Evolutionary conservation across 2,797 vertebrate species (phyloP), one percentile per base, ranked within the genome.

Genomic region (Aldrovandia affinis): DNA sequence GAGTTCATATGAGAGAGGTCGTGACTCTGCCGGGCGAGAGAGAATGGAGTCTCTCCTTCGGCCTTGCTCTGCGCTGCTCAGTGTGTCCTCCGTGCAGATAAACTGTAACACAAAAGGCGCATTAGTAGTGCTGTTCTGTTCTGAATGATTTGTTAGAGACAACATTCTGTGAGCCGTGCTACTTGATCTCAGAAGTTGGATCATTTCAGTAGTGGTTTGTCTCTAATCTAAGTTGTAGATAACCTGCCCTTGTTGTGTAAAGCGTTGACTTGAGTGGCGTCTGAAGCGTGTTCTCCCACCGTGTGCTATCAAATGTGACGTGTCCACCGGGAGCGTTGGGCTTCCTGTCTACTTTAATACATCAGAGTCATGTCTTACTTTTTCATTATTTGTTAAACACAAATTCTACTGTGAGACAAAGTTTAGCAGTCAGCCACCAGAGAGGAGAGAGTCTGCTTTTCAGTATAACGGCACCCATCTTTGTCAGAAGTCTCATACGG

Each of bases 241-340:
- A 86, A 81, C 89, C 87, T 90, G 9, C 86, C 83, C 55, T 2
- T n/a, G 15, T n/a, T 2, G 88, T 88, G 90, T 89, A 65, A 89
- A 91, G 92, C 89, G 52, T 92, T 94, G 93, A 93, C 91, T 87
- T 85, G 86, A 85, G 90, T 91, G 91, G 91, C 90, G 81, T 88
- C 84, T 91, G 92, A 94, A 78, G 91, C 90, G 85, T 86, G 88
- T 63, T 93, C 91, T 92, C 2, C 86, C 68, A 82, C 81, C 82
- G 63, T 83, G 85, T 83, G 73, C 86, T 89, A 94, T 96, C 89
- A 92, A 91, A 94, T 94, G 93, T 95, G 94, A 95, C 94, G 92
- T 90, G 65, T 92, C 89, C 86, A 92, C 93, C 91, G 91, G 89
- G 90, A 88, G 90, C 89, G 39, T 93, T 92, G 88, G 90, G 92